These are phyloP conservation scores for Eristalis tenax DNA, from an alignment of 2,888 invertebrate species.

Conservation along the genomic window DNA sequence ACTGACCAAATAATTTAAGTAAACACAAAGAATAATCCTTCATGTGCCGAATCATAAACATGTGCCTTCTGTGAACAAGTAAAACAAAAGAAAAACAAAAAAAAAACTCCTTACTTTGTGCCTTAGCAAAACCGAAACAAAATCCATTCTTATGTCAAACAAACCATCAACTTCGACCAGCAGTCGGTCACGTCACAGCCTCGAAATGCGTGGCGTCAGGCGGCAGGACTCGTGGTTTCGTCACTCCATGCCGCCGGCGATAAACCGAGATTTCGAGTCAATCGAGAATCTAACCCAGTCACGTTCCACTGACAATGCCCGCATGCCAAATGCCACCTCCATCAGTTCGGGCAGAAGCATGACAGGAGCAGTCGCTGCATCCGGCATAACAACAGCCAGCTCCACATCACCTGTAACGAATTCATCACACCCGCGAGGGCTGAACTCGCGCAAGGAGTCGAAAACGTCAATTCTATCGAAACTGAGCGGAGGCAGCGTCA, in stretches of 20 bases:
- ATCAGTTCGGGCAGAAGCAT: constrained; percentile 74
- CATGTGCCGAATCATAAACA: constrained; percentile 54
- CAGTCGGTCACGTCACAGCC: constrained; percentile 74
- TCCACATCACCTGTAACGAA: constrained; percentile 71
- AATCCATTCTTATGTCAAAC: constrained; percentile 72
- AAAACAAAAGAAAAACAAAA: not conserved
- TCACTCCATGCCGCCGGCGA: constrained; percentile 79
- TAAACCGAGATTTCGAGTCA: constrained; percentile 78
- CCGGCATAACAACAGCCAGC: constrained; percentile 72
- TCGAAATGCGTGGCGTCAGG: constrained; percentile 75
- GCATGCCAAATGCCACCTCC: constrained; percentile 75
- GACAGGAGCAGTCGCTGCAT: constrained; percentile 4
- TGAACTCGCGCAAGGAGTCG: constrained; percentile 75
- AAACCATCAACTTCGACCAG: constrained; percentile 31
- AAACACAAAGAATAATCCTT: constrained; percentile 22
- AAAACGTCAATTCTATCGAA: constrained; percentile 77
- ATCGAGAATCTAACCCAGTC: constrained; percentile 76
- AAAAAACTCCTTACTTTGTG: constrained; percentile 21
- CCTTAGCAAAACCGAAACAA: constrained; percentile 52
- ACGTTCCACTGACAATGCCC: constrained; percentile 73
- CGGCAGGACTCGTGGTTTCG: constrained; percentile 79
- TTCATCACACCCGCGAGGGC: constrained; percentile 32
- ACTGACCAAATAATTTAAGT: constrained; percentile 41
- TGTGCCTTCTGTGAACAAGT: constrained; percentile 53
- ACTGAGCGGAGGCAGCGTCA: constrained; percentile 73